Conservation (phyloP, 2,797 vertebrate genomes). For the Lagodon rhomboides region DNA sequence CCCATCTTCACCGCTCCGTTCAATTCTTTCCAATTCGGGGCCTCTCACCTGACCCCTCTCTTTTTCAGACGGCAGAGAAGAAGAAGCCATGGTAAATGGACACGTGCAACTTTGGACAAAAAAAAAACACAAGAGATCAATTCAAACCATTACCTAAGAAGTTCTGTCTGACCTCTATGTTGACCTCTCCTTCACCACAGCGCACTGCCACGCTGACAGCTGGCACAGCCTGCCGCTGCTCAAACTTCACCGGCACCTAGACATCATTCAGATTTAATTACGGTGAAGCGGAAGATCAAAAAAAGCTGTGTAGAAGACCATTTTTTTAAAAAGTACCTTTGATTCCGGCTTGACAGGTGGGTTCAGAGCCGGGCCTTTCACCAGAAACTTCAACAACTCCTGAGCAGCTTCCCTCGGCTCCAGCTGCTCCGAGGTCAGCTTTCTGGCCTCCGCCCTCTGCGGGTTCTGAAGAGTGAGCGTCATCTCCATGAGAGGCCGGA, state of each 20-base stretch:
- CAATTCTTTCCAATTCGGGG: slow-evolving; percentile 33
- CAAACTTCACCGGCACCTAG: slow-evolving; percentile 47
- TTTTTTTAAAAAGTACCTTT: slow-evolving; percentile 39
- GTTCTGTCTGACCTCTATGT: slow-evolving; percentile 74
- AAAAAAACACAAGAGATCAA: not conserved
- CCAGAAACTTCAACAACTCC: not conserved
- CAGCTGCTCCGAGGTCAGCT: slow-evolving; percentile 16
- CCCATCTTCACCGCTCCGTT: slow-evolving; percentile 44
- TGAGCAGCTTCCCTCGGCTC: not conserved
- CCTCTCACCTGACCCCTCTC: slow-evolving; percentile 30
- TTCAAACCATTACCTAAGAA: slow-evolving; percentile 74
- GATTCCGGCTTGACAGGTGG: slow-evolving; percentile 30
- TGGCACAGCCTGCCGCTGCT: slow-evolving; percentile 39
- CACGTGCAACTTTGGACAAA: not conserved
- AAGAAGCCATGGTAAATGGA: slow-evolving; percentile 20
- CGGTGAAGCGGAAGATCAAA: not conserved
- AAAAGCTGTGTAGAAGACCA: not conserved
- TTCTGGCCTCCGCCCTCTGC: not conserved
- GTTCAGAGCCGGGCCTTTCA: slow-evolving; percentile 41
- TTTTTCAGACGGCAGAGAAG: slow-evolving; percentile 23
- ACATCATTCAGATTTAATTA: not conserved
- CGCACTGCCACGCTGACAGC: slow-evolving; percentile 60
- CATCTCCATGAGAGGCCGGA: not conserved
- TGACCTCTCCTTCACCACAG: slow-evolving; percentile 67
- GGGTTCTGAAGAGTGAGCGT: not conserved